phyloP scores from a whole-genome alignment of 2,797 vertebrate genomes.

The Clarias laeviceps region DNA sequence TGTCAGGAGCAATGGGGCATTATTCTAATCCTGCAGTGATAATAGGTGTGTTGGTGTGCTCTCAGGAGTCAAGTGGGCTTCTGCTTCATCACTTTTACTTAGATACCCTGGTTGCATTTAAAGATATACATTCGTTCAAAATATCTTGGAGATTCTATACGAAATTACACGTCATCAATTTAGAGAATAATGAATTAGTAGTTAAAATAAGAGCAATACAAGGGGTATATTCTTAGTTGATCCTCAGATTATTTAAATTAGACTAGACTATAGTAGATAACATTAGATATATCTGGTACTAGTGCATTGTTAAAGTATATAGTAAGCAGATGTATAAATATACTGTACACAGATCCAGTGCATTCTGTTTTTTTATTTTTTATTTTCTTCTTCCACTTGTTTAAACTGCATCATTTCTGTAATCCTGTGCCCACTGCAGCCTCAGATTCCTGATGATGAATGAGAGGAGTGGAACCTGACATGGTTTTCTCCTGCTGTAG shows the following conservation, averaged over 20 bases:
- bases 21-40: constrained; percentile 67
- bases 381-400: not conserved
- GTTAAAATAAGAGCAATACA: not conserved
- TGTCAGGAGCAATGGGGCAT: constrained; percentile 41
- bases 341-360: not conserved
- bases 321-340: not conserved
- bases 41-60: constrained; percentile 69
- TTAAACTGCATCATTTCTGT: not conserved
- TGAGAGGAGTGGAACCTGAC: not conserved
- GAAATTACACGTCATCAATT: not conserved
- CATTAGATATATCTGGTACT: not conserved
- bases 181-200: not conserved
- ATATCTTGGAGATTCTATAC: not conserved
- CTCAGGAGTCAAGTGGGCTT: constrained; percentile 68
- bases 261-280: not conserved
- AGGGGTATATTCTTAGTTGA: not conserved
- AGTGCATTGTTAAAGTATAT: not conserved
- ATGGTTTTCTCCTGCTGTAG: not conserved
- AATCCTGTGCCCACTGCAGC: not conserved
- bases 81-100: constrained; percentile 54
- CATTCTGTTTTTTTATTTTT: not conserved
- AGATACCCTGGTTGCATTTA: not conserved
- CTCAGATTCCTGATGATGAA: not conserved
- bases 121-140: not conserved
- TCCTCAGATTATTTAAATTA: not conserved